Evolutionary conservation across 2,888 invertebrate genomes (phyloP), one percentile per base, ranked within the genome.

Genomic region (Nineta flava): DNA sequence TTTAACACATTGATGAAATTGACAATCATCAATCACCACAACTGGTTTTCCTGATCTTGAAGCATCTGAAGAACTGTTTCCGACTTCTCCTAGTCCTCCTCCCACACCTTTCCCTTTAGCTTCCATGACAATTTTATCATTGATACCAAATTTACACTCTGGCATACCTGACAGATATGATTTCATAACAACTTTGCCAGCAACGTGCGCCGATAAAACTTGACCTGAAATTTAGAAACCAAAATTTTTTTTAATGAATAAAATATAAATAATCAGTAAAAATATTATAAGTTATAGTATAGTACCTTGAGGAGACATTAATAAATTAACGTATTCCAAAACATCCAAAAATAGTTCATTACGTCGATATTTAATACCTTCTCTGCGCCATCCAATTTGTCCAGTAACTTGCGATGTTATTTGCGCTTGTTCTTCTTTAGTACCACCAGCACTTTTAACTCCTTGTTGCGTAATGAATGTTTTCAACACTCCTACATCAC

Each of bases 1-100:
- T 66, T 99, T 99, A 47, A 99, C 99, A 65, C 99, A 99, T 70
- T 99, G 99, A 70, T 99, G 99, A 72, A 99, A 99, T 73, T 99
- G 99, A 62, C 99, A 99, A 72, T 99, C 99, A 64, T 99, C 99
- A 59, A 99, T 99, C 17, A 97, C 99, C n/a, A 99, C 97, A 38
- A 96, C 92, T 0, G 95, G 94, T 69, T 96, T 96, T 48, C 92
- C 92, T n/a, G 90, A 85, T 54, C 93, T 80, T 15, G 87, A 85
- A 34, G 84, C 80, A 65, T 88, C 88, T 53, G 79, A 75, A 71
- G 87, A 75, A 41, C 78, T 69, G 62, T 83, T 81, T 12, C 41
- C 48, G 60, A 71, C 73, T 9, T 70, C 65, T 52, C 83, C 79
- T 0, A 79, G 77, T 3, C 76, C 77, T 1, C 83, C 78, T 64